phyloP scores from a whole-genome alignment of 30 jellyfish, hydroid and myxozoan species.

The Aurelia sp. region DNA sequence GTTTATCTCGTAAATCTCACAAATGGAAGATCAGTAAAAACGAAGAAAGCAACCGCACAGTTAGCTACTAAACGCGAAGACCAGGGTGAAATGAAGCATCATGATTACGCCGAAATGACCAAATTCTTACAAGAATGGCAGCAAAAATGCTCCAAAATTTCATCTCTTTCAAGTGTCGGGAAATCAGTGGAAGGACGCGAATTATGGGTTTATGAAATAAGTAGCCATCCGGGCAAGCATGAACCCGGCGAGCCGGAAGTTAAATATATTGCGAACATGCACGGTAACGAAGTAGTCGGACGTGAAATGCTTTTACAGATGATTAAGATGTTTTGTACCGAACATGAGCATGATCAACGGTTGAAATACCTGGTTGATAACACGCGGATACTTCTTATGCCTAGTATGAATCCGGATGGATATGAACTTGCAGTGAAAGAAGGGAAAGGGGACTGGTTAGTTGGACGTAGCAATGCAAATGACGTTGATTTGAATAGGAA shows the following conservation, averaged over 20 bases:
- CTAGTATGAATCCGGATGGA: constrained; percentile 99
- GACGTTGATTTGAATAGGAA: constrained; percentile 86
- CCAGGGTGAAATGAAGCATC: constrained; percentile 67
- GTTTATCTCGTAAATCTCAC: background rate
- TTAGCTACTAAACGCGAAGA: constrained; percentile 26
- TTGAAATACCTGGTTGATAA: constrained; percentile 76
- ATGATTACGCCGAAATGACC: constrained; percentile 82
- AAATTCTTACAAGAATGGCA: constrained; percentile 64
- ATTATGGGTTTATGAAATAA: constrained; percentile 87
- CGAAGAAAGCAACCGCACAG: constrained; percentile 12
- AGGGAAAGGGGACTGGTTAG: constrained; percentile 92
- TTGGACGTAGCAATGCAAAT: constrained; percentile 92
- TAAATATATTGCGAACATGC: constrained; percentile 93
- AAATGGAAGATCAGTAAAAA: constrained; percentile 6
- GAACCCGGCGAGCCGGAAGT: constrained; percentile 97
- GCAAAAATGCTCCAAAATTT: constrained; percentile 71
- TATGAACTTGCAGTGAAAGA: constrained; percentile 88
- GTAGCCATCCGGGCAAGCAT: constrained; percentile 90
- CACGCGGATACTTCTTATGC: constrained; percentile 97
- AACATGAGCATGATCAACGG: constrained; percentile 64
- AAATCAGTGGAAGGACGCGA: constrained; percentile 92
- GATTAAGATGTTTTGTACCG: constrained; percentile 58
- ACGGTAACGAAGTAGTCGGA: constrained; percentile 98
- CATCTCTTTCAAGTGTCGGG: constrained; percentile 77
- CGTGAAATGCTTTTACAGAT: constrained; percentile 84